Base-by-base conservation (phyloP, 2,888 invertebrate species). In the Vandiemenella viatica region DNA sequence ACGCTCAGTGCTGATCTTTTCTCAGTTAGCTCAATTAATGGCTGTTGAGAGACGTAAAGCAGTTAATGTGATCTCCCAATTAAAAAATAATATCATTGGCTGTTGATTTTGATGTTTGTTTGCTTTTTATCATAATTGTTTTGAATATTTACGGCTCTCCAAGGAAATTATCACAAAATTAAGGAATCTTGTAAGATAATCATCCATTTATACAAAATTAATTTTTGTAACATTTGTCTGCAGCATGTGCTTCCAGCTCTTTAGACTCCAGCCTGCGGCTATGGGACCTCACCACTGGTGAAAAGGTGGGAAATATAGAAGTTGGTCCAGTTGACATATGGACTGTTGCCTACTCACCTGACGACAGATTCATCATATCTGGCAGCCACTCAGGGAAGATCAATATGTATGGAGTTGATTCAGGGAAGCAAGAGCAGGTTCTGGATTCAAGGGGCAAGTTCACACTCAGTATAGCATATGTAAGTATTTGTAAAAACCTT, bases 381-480 rank as follows among this genome's bases (percentile, higher is more conserved):
- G 96, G 96, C 0, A 89, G 91, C 57, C 90, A 92, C 66, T 84
- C 85, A 37, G 95, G 95, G 4, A 95, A 92, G 72, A 88, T 97
- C 56, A 82, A 93, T 53, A 75, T 93, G 63, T 95, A 91, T 65
- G 83, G 77, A 58, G 87, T 90, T 0, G 92, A 93, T 63, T 85
- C 80, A 45, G 92, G 91, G 0, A 87, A 87, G 62, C 79, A 84
- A 52, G 92, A 92, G 62, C 87, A 89, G 61, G 83, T 87, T 1
- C 70, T 95, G 55, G 95, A 96, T 62, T 92, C 95, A 0, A 82
- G 91, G 70, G 95, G 95, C 52, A 95, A 95, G 73, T 95, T 96
- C 63, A 90, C 88, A 21, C 73, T 95, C 3, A 95, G 95, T 68
- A 85, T 95, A 59, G 93, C 93, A 43, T 96, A 91, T 73, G 93